Base-by-base conservation (phyloP, 2,888 invertebrate genomes). In the Diaphora mendica region DNA sequence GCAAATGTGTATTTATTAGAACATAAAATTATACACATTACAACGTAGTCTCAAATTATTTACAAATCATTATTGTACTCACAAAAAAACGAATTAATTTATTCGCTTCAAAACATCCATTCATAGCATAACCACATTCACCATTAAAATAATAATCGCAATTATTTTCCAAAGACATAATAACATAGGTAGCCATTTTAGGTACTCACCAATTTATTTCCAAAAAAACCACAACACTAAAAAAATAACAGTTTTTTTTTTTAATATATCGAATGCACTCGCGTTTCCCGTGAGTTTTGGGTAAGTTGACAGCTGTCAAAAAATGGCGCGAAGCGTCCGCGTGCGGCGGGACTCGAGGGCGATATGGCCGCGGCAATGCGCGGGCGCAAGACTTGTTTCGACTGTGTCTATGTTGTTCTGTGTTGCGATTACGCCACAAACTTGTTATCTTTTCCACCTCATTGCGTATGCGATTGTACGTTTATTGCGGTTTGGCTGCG, bases 271-370 rank as follows among this genome's bases (percentile, higher is more conserved):
- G 44, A 77, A 77, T 78, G 59, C 92, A 92, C 91, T 86, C 89
- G 89, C 92, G 90, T n/a, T 55, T 70, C 62, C 30, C 65, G 68
- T 70, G 64, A 68, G 65, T 62, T 78, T 78, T 80, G 84, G 79
- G 77, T 72, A n/a, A 65, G 48, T 39, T 85, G 86, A 82, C 82
- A 86, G 82, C 75, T 87, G 87, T 88, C 87, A 87, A 83, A 85
- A 77, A 30, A 78, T 51, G 80, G 83, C 88, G 89, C 87, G 86
- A 86, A 79, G 81, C 92, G 93, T 91, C 85, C 74, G 85, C 78
- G 75, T 79, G 39, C 72, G 79, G 69, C 86, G 86, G 81, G 79
- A 79, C 59, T 79, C 85, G 85, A 82, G 82, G 82, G 85, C 85
- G 82, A 85, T 89, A 84, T 90, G 90, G 84, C 82, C 78, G 76